Evolutionary conservation across 2,888 invertebrate species (phyloP).

Genomic region (Cremastinae sp.): DNA sequence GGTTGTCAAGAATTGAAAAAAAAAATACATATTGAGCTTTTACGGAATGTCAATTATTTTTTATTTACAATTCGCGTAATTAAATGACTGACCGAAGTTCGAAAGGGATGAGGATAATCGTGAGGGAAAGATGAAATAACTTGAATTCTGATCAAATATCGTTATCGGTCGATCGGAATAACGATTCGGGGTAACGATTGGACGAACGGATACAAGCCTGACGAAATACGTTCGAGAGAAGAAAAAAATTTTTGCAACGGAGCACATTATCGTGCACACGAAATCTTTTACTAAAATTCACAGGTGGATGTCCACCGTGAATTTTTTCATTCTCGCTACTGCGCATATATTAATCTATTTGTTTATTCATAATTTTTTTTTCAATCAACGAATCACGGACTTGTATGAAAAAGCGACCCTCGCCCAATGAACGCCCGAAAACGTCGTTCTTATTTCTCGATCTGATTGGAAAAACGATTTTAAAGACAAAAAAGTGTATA

Average conservation of each 20-base stretch:
- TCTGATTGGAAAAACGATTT: not conserved
- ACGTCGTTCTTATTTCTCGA: slow-evolving; percentile 7
- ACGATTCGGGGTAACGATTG: not conserved
- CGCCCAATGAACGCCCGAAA: slow-evolving; percentile 14
- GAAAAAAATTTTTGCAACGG: not conserved
- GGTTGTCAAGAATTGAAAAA: too few species aligned
- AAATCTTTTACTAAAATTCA: slow-evolving; percentile 10
- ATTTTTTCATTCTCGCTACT: not conserved
- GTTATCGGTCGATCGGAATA: not conserved
- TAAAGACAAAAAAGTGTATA: slow-evolving; percentile 2
- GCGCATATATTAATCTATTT: not conserved
- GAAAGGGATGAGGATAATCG: not conserved
- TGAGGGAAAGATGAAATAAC: not conserved
- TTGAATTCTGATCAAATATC: not conserved
- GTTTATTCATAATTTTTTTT: slow-evolving; percentile 3
- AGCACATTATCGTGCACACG: slow-evolving; percentile 30
- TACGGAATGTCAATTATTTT: too few species aligned
- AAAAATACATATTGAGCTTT: too few species aligned
- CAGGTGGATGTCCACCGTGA: not conserved
- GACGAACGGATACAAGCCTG: slow-evolving; percentile 28
- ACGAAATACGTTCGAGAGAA: slow-evolving; percentile 22
- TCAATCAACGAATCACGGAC: slow-evolving; percentile 17
- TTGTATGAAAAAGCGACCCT: slow-evolving; percentile 37
- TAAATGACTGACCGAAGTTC: not conserved
- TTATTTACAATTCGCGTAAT: slow-evolving; percentile 11